phyloP scores from a whole-genome alignment of 2,888 invertebrate species.

The Choreutis nemorana region DNA sequence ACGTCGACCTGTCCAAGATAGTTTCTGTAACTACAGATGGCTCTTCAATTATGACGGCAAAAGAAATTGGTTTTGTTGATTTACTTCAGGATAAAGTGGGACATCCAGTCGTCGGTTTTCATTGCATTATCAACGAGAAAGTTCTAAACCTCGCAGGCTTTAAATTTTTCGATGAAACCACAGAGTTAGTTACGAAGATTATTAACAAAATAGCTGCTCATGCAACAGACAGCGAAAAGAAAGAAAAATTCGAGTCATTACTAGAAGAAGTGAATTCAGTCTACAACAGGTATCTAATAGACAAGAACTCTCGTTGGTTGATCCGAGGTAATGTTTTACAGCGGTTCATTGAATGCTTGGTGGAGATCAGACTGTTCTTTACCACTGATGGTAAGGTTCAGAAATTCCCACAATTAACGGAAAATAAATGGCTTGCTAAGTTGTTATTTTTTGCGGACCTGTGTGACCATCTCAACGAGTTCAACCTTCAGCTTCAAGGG shows the following conservation, averaged over 20 bases:
- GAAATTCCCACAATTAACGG: conserved; percentile 13
- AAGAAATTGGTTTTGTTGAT: too few relatives aligned
- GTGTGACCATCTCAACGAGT: conserved; percentile 14
- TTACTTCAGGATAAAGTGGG: too few relatives aligned
- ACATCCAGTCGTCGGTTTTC: too few relatives aligned
- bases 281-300: too few relatives aligned
- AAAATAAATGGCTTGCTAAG: conserved; percentile 16
- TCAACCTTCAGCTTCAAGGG: conserved; percentile 15
- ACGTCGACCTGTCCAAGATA: too few relatives aligned
- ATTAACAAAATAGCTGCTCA: not conserved
- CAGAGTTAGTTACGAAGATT: not conserved
- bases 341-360: conserved; percentile 18
- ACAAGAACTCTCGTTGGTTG: conserved; percentile 15
- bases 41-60: too few relatives aligned
- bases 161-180: too few relatives aligned
- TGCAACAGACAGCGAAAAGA: not conserved
- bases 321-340: conserved; percentile 19
- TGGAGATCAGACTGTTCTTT: conserved; percentile 17
- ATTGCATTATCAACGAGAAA: too few relatives aligned
- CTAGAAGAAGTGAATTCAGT: not conserved
- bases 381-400: conserved; percentile 14
- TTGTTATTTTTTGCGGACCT: conserved; percentile 18
- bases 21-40: too few relatives aligned
- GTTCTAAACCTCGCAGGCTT: too few relatives aligned
- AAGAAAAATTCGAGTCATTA: not conserved